These are phyloP conservation scores for Microplitis mediator DNA, from an alignment of 1,140 invertebrate genomes.

Conservation along the genomic window DNA sequence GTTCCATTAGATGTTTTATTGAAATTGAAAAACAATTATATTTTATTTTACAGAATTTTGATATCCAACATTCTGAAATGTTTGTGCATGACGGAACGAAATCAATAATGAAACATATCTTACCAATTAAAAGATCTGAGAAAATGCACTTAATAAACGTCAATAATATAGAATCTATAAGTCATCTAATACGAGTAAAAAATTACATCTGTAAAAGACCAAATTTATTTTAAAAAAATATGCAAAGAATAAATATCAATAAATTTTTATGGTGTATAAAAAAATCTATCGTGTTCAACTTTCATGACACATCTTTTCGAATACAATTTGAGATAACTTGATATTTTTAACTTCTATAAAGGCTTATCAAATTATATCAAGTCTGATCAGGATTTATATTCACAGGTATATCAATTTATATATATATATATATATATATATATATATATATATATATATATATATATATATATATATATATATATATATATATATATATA, in stretches of 20 bases:
- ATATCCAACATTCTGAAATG: background rate
- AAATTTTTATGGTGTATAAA: no score
- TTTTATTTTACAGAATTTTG: background rate
- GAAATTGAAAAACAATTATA: conserved; percentile 1
- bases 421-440: no score
- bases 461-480: no score
- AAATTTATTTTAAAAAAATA: conserved; percentile 5
- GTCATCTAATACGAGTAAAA: background rate
- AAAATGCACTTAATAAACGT: background rate
- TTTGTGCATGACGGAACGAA: background rate
- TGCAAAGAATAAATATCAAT: conserved; percentile 2
- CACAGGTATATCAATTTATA: no score
- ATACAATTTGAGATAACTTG: no score
- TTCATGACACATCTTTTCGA: no score
- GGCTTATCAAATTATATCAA: no score
- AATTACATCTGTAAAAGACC: background rate
- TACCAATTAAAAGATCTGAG: background rate
- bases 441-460: no score
- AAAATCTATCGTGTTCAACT: no score
- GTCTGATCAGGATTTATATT: no score
- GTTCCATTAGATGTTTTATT: conserved; percentile 6
- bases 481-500: no score
- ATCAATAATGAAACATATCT: background rate
- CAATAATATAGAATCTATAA: background rate
- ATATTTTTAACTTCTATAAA: no score